Evolutionary conservation across 2,113 vertebrate species (phyloP).

Genomic region (Rhabdornis inornatus): DNA sequence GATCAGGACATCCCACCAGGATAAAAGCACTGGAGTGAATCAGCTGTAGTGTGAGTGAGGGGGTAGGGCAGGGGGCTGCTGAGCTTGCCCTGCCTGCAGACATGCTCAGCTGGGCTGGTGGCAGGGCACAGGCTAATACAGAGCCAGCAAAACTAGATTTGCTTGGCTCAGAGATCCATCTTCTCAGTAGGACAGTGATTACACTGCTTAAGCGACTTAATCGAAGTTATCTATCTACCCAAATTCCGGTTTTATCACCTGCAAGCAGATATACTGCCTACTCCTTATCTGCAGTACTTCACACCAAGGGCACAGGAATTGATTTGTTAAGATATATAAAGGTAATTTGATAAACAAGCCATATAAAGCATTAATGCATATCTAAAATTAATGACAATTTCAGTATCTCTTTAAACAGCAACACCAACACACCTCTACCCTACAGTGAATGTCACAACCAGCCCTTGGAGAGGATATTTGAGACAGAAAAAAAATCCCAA

Average conservation of each 20-base stretch:
- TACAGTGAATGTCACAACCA: background rate
- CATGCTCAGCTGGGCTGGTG: accelerated
- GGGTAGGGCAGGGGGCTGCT: background rate
- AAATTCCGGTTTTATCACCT: background rate
- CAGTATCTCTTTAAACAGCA: background rate
- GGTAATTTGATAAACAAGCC: conserved; percentile 23
- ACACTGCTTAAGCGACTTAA: background rate
- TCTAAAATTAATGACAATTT: background rate
- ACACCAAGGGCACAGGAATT: conserved; percentile 30
- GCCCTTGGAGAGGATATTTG: background rate
- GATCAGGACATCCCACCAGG: background rate
- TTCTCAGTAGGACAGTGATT: conserved; percentile 1
- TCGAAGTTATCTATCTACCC: conserved; percentile 8
- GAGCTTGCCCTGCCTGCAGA: background rate
- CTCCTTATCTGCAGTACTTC: conserved; percentile 28
- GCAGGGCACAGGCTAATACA: background rate
- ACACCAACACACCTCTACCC: background rate
- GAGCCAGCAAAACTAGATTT: background rate
- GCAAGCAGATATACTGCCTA: conserved; percentile 13
- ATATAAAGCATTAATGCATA: background rate
- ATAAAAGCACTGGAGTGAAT: background rate
- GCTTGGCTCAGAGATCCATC: background rate
- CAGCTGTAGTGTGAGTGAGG: background rate
- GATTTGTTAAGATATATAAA: conserved; percentile 30
- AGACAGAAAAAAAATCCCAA: background rate